Conservation (phyloP, 2,113 vertebrate species). For the Apodemus speciosus region DNA sequence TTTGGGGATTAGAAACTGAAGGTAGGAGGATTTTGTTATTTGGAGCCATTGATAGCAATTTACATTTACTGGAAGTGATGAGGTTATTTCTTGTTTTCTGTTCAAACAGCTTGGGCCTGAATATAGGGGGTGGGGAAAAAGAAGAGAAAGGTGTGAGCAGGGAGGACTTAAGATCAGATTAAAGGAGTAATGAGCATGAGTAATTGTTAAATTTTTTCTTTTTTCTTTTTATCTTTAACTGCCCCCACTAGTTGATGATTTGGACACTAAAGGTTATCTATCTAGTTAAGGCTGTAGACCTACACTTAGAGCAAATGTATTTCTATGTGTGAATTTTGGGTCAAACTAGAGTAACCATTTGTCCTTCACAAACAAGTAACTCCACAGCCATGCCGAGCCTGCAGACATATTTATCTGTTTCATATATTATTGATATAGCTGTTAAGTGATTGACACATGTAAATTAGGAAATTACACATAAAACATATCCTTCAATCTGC, state of each 20-base stretch:
- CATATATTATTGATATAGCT: neutral
- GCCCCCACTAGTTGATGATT: neutral
- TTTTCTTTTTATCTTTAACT: neutral
- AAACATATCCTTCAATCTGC: constrained; percentile 5
- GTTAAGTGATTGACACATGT: neutral
- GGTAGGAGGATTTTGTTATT: neutral
- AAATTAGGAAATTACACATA: constrained; percentile 7
- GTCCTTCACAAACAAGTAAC: neutral
- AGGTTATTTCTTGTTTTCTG: constrained; percentile 61
- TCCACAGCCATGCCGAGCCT: neutral
- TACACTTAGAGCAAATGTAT: neutral
- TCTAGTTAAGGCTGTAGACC: neutral
- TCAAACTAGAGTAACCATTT: neutral
- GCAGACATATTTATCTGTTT: neutral
- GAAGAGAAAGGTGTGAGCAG: neutral
- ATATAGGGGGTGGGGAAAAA: neutral
- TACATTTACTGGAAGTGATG: constrained; percentile 75
- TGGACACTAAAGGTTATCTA: neutral
- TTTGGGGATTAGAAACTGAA: neutral
- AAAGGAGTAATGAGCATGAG: neutral
- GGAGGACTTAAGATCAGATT: neutral
- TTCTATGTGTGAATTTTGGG: neutral
- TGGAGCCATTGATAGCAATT: neutral
- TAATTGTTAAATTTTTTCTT: neutral
- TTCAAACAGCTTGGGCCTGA: constrained; percentile 37